Percentiles rank a stretch among this genome's conserved stretches.
These are phyloP conservation scores for Echinops telfairi DNA, from an alignment of 2,113 vertebrate species.

Conservation along the genomic window DNA sequence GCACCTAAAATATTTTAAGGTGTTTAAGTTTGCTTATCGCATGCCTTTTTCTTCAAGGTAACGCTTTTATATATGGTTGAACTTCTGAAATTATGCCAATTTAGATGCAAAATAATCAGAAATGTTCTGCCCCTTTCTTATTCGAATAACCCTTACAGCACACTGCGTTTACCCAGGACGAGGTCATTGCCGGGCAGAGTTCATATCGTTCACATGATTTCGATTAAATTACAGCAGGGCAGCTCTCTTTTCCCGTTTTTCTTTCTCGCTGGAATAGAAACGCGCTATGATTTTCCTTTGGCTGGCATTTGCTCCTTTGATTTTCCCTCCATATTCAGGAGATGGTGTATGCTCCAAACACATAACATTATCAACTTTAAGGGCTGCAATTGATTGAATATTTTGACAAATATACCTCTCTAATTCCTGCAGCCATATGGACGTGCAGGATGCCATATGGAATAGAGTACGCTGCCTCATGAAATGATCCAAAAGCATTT, in stretches of 20 bases:
- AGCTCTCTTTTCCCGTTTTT: conserved; percentile 60
- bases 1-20: conserved; percentile 44
- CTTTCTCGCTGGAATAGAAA: conserved; percentile 80
- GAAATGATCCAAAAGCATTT: conserved; percentile 85
- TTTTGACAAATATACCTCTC: conserved; percentile 84
- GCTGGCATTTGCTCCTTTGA: conserved; percentile 83
- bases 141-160: conserved; percentile 75
- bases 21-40: conserved; percentile 56
- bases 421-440: conserved; percentile 86
- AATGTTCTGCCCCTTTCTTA: conserved; percentile 71
- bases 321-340: conserved; percentile 77
- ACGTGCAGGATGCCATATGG: conserved; percentile 84
- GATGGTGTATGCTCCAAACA: conserved; percentile 81
- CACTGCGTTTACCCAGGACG: conserved; percentile 69
- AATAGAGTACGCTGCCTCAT: conserved; percentile 80
- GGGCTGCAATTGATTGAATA: conserved; percentile 86
- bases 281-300: conserved; percentile 79
- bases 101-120: conserved; percentile 66
- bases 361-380: conserved; percentile 88
- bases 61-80: conserved; percentile 45
- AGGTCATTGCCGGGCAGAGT: conserved; percentile 64
- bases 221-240: conserved; percentile 78
- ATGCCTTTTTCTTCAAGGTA: conserved; percentile 47
- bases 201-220: conserved; percentile 70
- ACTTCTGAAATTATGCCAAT: conserved; percentile 64